Base-by-base conservation (phyloP, 2,797 vertebrate species). In the Microchirus variegatus region DNA sequence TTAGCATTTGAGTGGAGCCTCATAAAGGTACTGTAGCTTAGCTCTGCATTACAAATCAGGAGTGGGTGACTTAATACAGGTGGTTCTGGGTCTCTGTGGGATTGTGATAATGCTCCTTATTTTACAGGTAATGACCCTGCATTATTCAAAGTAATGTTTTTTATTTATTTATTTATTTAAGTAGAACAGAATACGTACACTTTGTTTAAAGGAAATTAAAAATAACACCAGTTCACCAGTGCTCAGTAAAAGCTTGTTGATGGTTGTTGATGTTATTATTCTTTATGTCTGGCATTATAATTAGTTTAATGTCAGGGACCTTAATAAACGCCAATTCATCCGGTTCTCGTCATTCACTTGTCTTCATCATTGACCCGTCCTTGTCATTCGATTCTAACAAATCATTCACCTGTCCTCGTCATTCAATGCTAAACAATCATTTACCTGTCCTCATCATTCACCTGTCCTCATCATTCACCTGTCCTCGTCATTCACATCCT, bases 1-100 rank as follows among this genome's bases (percentile, higher is more conserved):
- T 85, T 80, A 82, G 54, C 77, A 82, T 78, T 79, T 83, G 47
- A 83, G 77, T 80, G 76, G 68, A 78, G 67, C 77, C 74, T 80
- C 78, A 79, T 79, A 69, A 84, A 78, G 82, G 59, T 70, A 80
- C 66, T 35, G 77, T 74, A 84, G 63, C 68, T 84, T 82, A 84
- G 67, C 69, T 82, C 84, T 81, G 70, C 70, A 79, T 87, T 78
- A 80, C 75, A 84, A 84, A 78, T 77, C 70, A 78, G 60, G 31
- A 53, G 65, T 62, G 73, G 54, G 67, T 59, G 63, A 82, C 67
- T 81, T 67, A 70, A 78, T 67, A 84, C 53, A 74, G 73, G 73
- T 46, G 56, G 47, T 31, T 61, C 10, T 22, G 12, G 26, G 48
- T 67, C 75, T 76, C 74, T 19, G n/a, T 70, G 68, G 83, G 74